Conservation (phyloP, 2,888 invertebrate genomes). For the Drosophila putrida region DNA sequence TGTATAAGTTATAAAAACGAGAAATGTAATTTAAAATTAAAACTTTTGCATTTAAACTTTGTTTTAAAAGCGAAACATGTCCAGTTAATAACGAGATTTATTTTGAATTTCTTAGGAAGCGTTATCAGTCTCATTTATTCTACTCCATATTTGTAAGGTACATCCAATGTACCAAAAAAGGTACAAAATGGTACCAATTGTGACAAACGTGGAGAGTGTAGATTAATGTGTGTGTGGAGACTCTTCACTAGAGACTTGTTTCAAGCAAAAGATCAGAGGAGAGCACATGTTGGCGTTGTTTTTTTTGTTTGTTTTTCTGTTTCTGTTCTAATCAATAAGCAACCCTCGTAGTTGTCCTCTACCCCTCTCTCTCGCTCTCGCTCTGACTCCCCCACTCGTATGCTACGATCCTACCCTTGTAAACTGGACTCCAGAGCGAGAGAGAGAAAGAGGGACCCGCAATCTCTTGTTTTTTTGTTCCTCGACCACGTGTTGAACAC, state of each 20-base stretch:
- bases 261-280: conserved; percentile 5
- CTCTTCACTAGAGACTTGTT: background rate
- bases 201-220: background rate
- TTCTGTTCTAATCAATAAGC: background rate
- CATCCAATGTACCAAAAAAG: no score
- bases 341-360: background rate
- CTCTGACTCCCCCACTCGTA: background rate
- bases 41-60: no score
- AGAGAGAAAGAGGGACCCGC: no score
- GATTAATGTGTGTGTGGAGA: background rate
- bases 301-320: background rate
- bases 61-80: no score
- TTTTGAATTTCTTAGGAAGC: no score
- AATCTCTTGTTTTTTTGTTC: background rate
- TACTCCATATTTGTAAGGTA: no score
- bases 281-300: conserved; percentile 1
- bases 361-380: background rate
- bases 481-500: conserved; percentile 75
- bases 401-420: background rate
- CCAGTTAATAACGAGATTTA: no score
- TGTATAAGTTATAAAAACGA: no score
- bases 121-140: no score
- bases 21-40: no score
- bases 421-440: background rate
- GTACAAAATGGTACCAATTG: no score